phyloP scores from a whole-genome alignment of 2,113 vertebrate genomes.

The Piliocolobus tephrosceles region DNA sequence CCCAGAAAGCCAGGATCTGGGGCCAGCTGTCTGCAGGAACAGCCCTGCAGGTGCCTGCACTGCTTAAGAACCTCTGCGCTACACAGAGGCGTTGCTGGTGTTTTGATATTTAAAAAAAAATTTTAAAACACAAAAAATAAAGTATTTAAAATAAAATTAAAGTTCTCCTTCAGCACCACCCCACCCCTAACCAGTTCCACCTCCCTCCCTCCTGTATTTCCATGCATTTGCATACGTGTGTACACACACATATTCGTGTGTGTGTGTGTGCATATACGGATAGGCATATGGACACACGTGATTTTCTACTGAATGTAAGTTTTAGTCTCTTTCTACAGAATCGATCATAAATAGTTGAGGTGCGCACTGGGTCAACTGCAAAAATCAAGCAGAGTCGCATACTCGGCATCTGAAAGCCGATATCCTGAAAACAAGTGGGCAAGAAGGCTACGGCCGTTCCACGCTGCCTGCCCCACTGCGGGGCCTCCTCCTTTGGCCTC shows the following conservation, averaged over 20 bases:
- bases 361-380: no score
- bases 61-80: neutral
- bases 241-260: accelerated
- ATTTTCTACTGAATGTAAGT: neutral
- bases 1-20: neutral
- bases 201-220: neutral
- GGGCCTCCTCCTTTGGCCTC: neutral
- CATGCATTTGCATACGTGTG: neutral
- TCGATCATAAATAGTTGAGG: neutral
- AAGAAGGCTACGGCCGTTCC: neutral
- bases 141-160: neutral
- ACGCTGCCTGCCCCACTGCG: accelerated
- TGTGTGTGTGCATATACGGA: no score
- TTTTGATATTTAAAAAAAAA: no score
- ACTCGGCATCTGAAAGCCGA: neutral
- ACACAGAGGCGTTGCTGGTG: neutral
- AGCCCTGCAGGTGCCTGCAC: neutral
- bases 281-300: accelerated
- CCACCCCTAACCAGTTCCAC: neutral
- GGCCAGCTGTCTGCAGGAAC: neutral
- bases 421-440: neutral
- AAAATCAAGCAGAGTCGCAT: neutral
- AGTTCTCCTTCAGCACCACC: neutral
- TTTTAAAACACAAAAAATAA: neutral
- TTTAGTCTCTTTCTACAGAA: neutral